Evolutionary conservation across 2,113 vertebrate genomes (phyloP).

Genomic region (Dendrocopos noguchii): DNA sequence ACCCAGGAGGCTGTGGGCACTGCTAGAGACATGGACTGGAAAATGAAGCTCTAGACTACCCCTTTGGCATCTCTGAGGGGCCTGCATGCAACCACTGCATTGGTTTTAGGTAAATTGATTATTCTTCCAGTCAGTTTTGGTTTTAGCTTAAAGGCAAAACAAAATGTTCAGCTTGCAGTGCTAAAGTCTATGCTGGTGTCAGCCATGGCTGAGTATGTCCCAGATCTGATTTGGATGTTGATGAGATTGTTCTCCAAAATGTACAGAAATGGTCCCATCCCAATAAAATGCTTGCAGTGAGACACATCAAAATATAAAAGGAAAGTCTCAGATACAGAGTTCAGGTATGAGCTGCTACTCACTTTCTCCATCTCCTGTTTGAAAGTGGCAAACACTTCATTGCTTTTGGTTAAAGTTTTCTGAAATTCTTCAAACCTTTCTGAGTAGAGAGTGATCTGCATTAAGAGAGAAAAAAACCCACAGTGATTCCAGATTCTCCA

Average conservation of each 20-base stretch:
- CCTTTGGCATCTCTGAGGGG: not conserved
- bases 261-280: not conserved
- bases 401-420: constrained; percentile 93
- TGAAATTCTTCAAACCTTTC: constrained; percentile 99
- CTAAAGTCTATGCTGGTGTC: not conserved
- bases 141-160: not conserved
- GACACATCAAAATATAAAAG: constrained; percentile 18
- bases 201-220: not conserved
- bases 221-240: not conserved
- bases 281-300: constrained; percentile 19
- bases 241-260: constrained; percentile 22
- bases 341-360: constrained; percentile 48
- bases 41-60: not conserved
- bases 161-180: not conserved
- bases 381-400: constrained; percentile 92
- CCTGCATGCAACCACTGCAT: not conserved
- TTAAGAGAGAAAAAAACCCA: not conserved
- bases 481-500: constrained; percentile 25
- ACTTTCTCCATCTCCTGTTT: constrained; percentile 98
- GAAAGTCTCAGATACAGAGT: not conserved
- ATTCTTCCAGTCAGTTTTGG: not conserved
- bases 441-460: constrained; percentile 90
- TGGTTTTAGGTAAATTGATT: not conserved
- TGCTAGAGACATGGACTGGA: not conserved
- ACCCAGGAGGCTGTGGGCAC: not conserved